Evolutionary conservation across 2,113 vertebrate species (phyloP).

Genomic region (Rhea americana): DNA sequence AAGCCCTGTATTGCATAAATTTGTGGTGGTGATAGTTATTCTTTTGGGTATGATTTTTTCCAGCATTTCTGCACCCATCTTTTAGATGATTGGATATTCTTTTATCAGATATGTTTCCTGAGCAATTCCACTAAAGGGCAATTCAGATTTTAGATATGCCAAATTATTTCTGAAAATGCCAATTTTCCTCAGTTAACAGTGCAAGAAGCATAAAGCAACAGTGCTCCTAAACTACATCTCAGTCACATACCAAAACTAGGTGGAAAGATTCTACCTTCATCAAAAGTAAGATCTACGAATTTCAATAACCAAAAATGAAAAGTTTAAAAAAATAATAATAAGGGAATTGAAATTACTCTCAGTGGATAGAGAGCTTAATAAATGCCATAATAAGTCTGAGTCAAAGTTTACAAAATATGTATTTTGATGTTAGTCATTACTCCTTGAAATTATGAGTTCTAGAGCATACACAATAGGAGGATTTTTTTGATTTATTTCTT

Average conservation of each 20-base stretch:
- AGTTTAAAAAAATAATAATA: background rate
- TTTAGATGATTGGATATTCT: background rate
- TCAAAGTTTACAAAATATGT: background rate
- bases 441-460: background rate
- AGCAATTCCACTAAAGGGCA: background rate
- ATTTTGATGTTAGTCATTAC: background rate
- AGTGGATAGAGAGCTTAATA: background rate
- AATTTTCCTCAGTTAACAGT: background rate
- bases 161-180: slow-evolving; percentile 2
- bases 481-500: background rate
- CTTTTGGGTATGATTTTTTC: background rate
- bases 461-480: background rate
- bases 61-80: background rate
- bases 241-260: background rate
- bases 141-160: background rate
- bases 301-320: background rate
- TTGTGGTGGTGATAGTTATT: background rate
- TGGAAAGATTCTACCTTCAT: background rate
- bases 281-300: background rate
- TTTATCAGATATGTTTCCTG: background rate
- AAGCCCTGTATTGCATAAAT: background rate
- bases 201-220: background rate
- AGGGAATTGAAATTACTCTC: background rate
- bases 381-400: background rate
- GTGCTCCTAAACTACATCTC: background rate